A percentile compares a stretch with the other conserved stretches of the same genome.
phyloP scores from a whole-genome alignment of 2,797 vertebrate genomes.

The Pseudochirops corinnae region DNA sequence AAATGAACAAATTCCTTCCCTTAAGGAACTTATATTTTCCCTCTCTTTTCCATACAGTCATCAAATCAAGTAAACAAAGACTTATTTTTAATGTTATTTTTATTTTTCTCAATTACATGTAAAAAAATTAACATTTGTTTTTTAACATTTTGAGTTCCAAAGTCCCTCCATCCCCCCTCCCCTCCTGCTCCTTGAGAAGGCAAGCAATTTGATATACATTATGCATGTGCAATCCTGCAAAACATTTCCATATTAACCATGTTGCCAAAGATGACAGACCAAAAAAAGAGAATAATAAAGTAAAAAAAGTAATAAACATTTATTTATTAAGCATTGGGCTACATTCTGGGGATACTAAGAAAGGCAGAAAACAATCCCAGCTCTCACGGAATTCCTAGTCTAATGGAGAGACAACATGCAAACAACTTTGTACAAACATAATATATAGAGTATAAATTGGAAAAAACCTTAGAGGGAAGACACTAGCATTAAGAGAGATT shows the following conservation, averaged over 20 bases:
- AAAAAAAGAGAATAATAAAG: neutral
- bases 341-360: neutral
- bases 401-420: neutral
- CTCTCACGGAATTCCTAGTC: neutral
- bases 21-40: neutral
- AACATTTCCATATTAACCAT: neutral
- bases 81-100: neutral
- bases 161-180: neutral
- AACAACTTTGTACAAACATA: neutral
- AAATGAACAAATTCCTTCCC: neutral
- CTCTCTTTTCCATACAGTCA: neutral
- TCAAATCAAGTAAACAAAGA: neutral
- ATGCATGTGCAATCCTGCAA: neutral
- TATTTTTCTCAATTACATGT: neutral
- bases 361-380: neutral
- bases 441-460: neutral
- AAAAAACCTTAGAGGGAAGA: neutral
- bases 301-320: neutral
- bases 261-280: neutral
- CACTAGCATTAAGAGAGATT: neutral
- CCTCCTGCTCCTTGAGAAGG: neutral
- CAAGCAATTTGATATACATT: neutral
- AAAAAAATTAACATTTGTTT: neutral
- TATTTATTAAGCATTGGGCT: neutral
- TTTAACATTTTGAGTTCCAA: neutral